Percentiles rank a stretch among this genome's conserved stretches.
Conservation (phyloP, 2,113 vertebrate genomes). For the Brachyhypopomus gauderio region DNA sequence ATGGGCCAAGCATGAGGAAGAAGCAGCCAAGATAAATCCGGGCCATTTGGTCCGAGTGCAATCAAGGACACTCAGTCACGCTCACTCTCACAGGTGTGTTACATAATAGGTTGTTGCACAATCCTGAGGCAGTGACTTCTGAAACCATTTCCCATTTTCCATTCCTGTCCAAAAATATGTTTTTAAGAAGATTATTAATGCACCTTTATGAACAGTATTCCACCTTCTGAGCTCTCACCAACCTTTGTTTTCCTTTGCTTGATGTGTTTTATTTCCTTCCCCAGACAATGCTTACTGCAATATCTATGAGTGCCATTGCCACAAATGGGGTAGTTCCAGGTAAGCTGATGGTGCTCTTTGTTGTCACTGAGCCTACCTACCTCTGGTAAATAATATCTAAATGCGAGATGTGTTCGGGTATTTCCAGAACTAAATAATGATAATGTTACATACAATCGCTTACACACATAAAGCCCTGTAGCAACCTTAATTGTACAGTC, state of each 20-base stretch:
- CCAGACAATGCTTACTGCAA: constrained; percentile 95
- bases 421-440: background rate
- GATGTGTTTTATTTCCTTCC: constrained; percentile 6
- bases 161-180: background rate
- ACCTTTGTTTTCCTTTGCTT: constrained; percentile 3
- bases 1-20: constrained; percentile 54
- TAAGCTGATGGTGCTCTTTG: constrained; percentile 55
- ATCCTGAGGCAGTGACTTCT: constrained; percentile 49
- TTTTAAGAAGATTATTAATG: background rate
- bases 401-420: no score
- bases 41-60: constrained; percentile 26
- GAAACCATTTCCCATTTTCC: constrained; percentile 45
- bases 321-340: constrained; percentile 97
- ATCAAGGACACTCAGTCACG: constrained; percentile 30
- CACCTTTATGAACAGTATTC: background rate
- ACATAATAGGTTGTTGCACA: constrained; percentile 58
- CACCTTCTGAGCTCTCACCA: background rate
- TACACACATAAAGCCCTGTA: background rate
- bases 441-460: background rate
- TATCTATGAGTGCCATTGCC: constrained; percentile 98
- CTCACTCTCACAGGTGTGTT: constrained; percentile 31
- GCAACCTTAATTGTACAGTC: background rate
- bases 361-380: background rate
- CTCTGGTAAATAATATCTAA: background rate
- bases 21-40: constrained; percentile 57